Evolutionary conservation across 2,888 invertebrate species (phyloP).

Genomic region (Lasius fuliginosus): DNA sequence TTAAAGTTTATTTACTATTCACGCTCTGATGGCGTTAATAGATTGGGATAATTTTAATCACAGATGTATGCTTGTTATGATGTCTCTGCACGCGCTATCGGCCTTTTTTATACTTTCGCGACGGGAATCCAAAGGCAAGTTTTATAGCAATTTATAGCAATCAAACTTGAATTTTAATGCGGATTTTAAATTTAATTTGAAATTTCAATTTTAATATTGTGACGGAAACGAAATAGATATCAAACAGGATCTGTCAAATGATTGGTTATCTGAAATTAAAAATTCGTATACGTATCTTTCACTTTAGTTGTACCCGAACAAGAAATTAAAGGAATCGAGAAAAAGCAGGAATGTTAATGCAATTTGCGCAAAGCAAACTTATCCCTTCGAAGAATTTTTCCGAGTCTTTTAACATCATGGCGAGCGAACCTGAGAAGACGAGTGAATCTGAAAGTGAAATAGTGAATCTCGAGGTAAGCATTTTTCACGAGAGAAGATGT

Average conservation of each 20-base stretch:
- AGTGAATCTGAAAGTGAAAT: background rate
- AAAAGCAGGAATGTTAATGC: background rate
- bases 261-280: background rate
- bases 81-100: constrained; percentile 52
- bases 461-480: background rate
- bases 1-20: background rate
- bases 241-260: no score
- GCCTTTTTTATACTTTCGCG: constrained; percentile 38
- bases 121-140: constrained; percentile 20
- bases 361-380: background rate
- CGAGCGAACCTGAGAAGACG: background rate
- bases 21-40: constrained; percentile 57
- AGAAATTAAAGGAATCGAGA: background rate
- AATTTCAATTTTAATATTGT: no score
- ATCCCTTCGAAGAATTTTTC: background rate
- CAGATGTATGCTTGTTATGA: constrained; percentile 41
- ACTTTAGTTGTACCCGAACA: background rate
- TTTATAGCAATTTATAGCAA: background rate
- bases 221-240: background rate
- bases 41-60: constrained; percentile 62
- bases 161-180: background rate
- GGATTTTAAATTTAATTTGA: no score
- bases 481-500: background rate
- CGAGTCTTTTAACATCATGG: background rate
- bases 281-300: background rate